A percentile compares a stretch with the other conserved stretches of the same genome.
phyloP scores from a whole-genome alignment of 2,797 vertebrate species.

The Onychomys leucogaster region DNA sequence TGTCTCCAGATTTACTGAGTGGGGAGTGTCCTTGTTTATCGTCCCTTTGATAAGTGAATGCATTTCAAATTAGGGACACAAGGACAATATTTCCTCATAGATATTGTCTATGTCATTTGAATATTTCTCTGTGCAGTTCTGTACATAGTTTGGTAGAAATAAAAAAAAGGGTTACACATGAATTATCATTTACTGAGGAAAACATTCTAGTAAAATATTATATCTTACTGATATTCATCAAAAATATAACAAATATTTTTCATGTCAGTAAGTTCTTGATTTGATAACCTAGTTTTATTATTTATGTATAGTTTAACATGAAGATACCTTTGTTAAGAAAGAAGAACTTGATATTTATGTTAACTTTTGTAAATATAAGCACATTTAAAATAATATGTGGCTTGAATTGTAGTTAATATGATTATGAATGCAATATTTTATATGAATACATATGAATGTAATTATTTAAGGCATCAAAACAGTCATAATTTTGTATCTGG shows the following conservation, averaged over 20 bases:
- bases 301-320: neutral
- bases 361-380: neutral
- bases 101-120: neutral
- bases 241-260: neutral
- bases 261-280: neutral
- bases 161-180: neutral
- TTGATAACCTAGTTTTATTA: neutral
- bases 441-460: neutral
- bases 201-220: neutral
- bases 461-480: neutral
- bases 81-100: constrained; percentile 46
- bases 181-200: constrained; percentile 1
- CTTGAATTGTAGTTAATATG: neutral
- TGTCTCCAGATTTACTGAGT: constrained; percentile 75
- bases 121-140: neutral
- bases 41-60: constrained; percentile 60
- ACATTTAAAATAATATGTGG: neutral
- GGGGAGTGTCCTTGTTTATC: constrained; percentile 77
- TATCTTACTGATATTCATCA: neutral
- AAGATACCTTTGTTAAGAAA: neutral
- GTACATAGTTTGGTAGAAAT: neutral
- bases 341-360: neutral
- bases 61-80: constrained; percentile 73
- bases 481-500: neutral
- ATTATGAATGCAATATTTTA: neutral